Conservation (phyloP, 2,113 vertebrate species). For the Phaethon lepturus region DNA sequence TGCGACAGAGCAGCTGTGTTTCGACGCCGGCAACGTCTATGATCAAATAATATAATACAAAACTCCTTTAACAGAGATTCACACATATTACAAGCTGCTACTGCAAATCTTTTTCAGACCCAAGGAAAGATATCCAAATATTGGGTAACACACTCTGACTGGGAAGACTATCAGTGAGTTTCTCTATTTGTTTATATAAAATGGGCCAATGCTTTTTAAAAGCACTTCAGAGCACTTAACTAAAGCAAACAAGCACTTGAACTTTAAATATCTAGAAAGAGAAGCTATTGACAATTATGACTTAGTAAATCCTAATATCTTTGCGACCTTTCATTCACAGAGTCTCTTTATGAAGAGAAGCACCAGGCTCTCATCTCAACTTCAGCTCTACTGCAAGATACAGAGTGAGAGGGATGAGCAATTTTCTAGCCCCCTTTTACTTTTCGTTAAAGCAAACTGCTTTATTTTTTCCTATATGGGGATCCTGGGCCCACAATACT, state of each 20-base stretch:
- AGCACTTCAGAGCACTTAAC: conserved; percentile 78
- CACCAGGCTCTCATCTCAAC: background rate
- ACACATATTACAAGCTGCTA: background rate
- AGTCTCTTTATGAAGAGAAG: background rate
- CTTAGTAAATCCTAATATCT: conserved; percentile 53
- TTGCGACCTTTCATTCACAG: conserved; percentile 21
- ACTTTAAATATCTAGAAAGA: conserved; percentile 77
- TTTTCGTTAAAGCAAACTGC: background rate
- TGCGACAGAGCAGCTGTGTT: background rate
- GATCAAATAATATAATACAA: background rate
- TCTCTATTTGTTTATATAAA: conserved; percentile 76
- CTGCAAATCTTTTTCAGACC: background rate
- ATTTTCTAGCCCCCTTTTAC: background rate
- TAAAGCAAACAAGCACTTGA: conserved; percentile 79
- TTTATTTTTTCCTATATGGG: background rate
- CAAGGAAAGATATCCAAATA: conserved; percentile 32
- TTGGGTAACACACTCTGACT: conserved; percentile 13
- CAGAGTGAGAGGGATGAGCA: background rate
- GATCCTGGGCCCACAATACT: background rate
- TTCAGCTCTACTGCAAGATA: background rate
- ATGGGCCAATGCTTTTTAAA: conserved; percentile 57
- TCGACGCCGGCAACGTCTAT: background rate
- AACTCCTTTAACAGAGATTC: background rate
- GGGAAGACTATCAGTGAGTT: conserved; percentile 57
- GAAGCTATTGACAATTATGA: conserved; percentile 72